These are phyloP conservation scores for Anguilla rostrata DNA, from an alignment of 2,113 vertebrate genomes.

Conservation along the genomic window DNA sequence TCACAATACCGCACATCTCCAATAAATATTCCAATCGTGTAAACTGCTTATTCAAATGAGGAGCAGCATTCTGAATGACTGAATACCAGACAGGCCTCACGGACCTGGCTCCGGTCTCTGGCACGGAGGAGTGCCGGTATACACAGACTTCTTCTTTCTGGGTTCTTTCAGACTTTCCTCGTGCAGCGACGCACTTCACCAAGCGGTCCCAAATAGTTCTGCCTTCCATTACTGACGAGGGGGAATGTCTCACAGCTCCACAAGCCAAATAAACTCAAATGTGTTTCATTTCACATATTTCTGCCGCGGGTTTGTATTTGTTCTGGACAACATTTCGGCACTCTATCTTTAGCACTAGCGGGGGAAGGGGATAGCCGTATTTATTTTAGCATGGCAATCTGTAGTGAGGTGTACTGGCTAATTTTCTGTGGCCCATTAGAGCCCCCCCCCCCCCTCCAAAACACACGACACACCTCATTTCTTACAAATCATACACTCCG, in stretches of 20 bases:
- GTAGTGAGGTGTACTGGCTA: neutral
- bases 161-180: neutral
- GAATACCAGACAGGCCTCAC: neutral
- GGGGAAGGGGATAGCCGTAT: neutral
- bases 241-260: neutral
- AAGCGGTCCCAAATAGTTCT: neutral
- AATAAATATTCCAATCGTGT: conserved; percentile 35
- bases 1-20: neutral
- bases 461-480: neutral
- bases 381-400: neutral
- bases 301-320: neutral
- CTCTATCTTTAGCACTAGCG: too few species aligned
- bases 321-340: neutral
- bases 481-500: conserved; percentile 44
- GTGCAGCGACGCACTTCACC: neutral
- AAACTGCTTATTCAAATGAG: conserved; percentile 21
- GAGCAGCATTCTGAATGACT: neutral
- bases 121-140: neutral
- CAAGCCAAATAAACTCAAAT: neutral
- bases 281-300: neutral
- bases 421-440: conserved; percentile 28
- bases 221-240: neutral
- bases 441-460: neutral
- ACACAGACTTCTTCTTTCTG: neutral
- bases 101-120: neutral